Base-by-base conservation (phyloP, 2,888 invertebrate genomes). In the Zootermopsis nevadensis region DNA sequence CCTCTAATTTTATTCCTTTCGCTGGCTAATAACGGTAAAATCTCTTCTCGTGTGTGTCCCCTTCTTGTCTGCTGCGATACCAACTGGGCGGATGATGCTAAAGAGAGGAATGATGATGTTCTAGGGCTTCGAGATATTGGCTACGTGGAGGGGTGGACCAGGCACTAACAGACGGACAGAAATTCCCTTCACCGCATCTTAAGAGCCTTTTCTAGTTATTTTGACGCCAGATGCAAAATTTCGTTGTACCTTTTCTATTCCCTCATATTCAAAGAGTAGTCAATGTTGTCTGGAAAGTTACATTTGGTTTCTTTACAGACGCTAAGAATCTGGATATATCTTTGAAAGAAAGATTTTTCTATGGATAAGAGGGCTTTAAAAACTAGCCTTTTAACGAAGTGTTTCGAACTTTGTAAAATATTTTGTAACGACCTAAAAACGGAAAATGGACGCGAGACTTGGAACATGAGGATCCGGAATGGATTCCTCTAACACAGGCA, bases 1-100 rank as follows among this genome's bases (percentile, higher is more conserved):
- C 74, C 74, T 35, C 74, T 74, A 74, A 74, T 74, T 74, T 74
- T 74, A 74, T 74, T 74, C 74, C 74, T 74, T 74, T 35, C n/a
- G 22, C 35, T 10, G 74, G 74, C 74, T 74, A 74, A 74, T 74
- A 74, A 74, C 74, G 7, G 35, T 74, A n/a, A 74, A 74, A 74
- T 38, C 33, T 74, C 53, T 24, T 53, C 53, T 53, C 53, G 8
- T 33, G 19, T 72, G 33, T 33, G 66, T 74, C n/a, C 42, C 35
- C 74, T 22, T 27, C 42, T 42, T 33, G 15, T 33, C n/a, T 12
- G 12, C 3, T 3, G 31, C 24, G 33, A 24, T 31, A 72, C 22
- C 19, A 35, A 35, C 31, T 35, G 72, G 31, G 67, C 8, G 67
- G 30, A 27, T 67, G 30, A 27, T 67, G 67, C 8, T 30, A 31